Evolutionary conservation across 2,113 vertebrate species (phyloP).

Genomic region (Chamaetylas fuelleborni): DNA sequence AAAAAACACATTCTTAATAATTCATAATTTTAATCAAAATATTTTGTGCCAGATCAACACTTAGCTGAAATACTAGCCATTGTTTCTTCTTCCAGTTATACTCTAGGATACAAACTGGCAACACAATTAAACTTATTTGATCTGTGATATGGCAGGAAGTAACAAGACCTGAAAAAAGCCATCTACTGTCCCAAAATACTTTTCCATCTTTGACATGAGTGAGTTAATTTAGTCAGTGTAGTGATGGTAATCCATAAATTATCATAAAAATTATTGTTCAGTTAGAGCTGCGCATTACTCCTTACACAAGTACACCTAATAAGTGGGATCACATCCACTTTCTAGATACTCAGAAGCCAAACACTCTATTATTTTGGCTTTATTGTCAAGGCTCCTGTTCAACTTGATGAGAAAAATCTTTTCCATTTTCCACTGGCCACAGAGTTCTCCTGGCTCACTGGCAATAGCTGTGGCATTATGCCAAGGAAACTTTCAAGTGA

Average conservation of each 20-base stretch:
- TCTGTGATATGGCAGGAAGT: background rate
- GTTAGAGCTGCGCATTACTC: background rate
- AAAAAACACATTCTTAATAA: background rate
- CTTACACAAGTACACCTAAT: background rate
- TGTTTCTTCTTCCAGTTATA: background rate
- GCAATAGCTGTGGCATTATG: background rate
- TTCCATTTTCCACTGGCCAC: constrained; percentile 38
- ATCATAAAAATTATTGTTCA: background rate
- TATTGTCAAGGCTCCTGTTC: background rate
- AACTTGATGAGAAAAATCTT: constrained; percentile 19
- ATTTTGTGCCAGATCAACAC: background rate
- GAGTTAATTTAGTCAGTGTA: background rate
- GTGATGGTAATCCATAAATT: background rate
- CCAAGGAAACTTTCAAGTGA: constrained; percentile 18
- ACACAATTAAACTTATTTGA: background rate
- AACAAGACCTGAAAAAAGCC: background rate
- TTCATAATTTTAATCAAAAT: background rate
- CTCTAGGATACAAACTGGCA: background rate
- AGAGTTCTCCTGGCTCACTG: background rate
- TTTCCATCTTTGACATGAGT: background rate
- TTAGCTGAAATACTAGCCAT: background rate
- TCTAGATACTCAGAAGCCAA: background rate
- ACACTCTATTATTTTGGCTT: background rate
- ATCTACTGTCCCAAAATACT: background rate
- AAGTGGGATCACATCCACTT: background rate